Evolutionary conservation across 2,113 vertebrate genomes (phyloP), one percentile per base, ranked within the genome.

Genomic region (Galeopterus variegatus): DNA sequence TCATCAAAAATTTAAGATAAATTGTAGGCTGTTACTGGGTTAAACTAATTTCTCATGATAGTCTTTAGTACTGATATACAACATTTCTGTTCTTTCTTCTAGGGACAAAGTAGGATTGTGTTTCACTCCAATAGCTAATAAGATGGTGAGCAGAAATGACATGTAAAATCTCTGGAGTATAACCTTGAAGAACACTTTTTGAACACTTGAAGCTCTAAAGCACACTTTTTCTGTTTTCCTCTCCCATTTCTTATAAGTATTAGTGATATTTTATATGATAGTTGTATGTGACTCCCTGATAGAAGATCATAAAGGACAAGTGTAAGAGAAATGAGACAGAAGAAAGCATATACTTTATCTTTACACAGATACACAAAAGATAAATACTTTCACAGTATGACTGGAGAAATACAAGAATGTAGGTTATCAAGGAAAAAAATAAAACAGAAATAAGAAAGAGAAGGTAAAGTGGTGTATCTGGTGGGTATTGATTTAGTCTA

Each of bases 1-100:
- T 73, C 15, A 64, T 87, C 77, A 94, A 87, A 88, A 65, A 67
- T 50, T 76, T 64, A 88, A 83, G 45, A 33, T n/a, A 67, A 82
- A 83, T 23, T 18, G 1, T 50, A 52, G 62, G 23, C 26, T 86
- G 65, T 48, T 70, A 86, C 3, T 75, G 8, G n/a, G 31, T 75
- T 64, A 50, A 80, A 26, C 10, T 36, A 91, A 77, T 72, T 50
- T 31, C 6, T 81, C 56, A 0, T 17, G 6, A 13, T 45, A 90
- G 26, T 90, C 36, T 17, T 94, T 72, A 65, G 19, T 48, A 72
- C 11, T 77, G n/a, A 90, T 54, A 17, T 18, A 45, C 6, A 64
- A 5, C 4, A 88, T 65, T 76, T 81, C 41, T 56, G 4, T 62
- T 92, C 54, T 62, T 90, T 5, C 8, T 50, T 62, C 56, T 52